phyloP scores from a whole-genome alignment of 2,888 invertebrate genomes.

The Neria commutata region DNA sequence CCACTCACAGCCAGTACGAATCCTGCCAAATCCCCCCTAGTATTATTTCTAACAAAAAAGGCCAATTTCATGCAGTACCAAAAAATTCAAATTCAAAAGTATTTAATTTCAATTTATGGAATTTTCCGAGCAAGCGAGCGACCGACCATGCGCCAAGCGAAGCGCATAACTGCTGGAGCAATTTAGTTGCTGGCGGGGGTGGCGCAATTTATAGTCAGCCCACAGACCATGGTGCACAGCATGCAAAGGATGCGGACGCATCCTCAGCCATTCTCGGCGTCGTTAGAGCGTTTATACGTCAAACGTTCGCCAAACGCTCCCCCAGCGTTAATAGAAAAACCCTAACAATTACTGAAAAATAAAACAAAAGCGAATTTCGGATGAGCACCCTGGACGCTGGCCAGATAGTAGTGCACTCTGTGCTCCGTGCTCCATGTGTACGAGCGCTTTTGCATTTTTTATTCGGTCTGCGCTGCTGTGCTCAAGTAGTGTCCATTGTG shows the following conservation, averaged over 20 bases:
- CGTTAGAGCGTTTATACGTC: constrained; percentile 9
- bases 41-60: too few species aligned
- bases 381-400: too few species aligned
- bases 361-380: too few species aligned
- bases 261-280: constrained; percentile 1
- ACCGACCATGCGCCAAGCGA: constrained; percentile 12
- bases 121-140: constrained; percentile 17
- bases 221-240: neutral
- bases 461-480: too few species aligned
- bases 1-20: too few species aligned
- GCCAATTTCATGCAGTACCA: neutral
- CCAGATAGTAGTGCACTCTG: too few species aligned
- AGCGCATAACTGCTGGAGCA: constrained; percentile 20
- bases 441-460: too few species aligned
- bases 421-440: too few species aligned
- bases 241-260: neutral
- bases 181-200: neutral
- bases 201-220: neutral
- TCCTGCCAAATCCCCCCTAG: too few species aligned
- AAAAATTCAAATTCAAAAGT: constrained; percentile 28
- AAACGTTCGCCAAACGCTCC: constrained; percentile 6
- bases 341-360: too few species aligned
- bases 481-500: too few species aligned
- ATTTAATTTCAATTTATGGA: constrained; percentile 32
- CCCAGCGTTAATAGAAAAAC: neutral